A percentile compares a stretch with the other conserved stretches of the same genome.
Evolutionary conservation across 2,888 invertebrate genomes (phyloP).

Genomic region (Meloe dianella): DNA sequence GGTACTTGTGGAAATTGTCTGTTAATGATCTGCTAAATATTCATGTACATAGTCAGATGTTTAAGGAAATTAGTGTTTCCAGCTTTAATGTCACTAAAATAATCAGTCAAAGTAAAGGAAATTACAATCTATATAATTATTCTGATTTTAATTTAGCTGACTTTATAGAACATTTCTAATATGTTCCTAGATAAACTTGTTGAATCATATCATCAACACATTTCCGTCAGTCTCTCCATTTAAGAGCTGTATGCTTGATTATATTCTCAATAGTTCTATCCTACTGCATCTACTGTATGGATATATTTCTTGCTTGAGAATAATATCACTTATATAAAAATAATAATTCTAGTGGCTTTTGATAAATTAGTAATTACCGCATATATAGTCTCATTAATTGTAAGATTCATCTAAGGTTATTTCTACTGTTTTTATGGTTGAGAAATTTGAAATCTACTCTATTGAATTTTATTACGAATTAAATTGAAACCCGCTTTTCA

Average conservation of each 20-base stretch:
- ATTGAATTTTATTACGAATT: slow-evolving; percentile 9
- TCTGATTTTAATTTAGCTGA: neutral
- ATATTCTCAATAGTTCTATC: neutral
- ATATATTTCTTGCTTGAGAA: neutral
- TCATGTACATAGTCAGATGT: neutral
- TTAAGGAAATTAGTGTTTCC: neutral
- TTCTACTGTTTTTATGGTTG: slow-evolving; percentile 12
- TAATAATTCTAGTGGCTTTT: neutral
- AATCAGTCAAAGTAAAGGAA: neutral
- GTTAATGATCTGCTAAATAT: too few relatives aligned
- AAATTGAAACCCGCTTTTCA: slow-evolving; percentile 13
- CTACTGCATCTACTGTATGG: neutral
- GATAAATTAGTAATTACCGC: too few relatives aligned
- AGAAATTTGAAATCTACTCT: slow-evolving; percentile 12
- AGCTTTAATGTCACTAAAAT: neutral
- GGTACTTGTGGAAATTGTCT: too few relatives aligned
- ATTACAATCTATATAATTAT: neutral
- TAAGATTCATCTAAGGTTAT: neutral
- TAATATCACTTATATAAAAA: neutral
- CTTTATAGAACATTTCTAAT: neutral
- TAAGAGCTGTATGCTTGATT: neutral
- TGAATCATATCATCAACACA: neutral
- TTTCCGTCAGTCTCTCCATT: neutral
- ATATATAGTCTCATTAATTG: neutral
- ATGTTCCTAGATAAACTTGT: neutral